A percentile compares a stretch with the other conserved stretches of the same genome.
phyloP scores from a whole-genome alignment of 2,888 invertebrate genomes.

The Caenorhabditis virilis region DNA sequence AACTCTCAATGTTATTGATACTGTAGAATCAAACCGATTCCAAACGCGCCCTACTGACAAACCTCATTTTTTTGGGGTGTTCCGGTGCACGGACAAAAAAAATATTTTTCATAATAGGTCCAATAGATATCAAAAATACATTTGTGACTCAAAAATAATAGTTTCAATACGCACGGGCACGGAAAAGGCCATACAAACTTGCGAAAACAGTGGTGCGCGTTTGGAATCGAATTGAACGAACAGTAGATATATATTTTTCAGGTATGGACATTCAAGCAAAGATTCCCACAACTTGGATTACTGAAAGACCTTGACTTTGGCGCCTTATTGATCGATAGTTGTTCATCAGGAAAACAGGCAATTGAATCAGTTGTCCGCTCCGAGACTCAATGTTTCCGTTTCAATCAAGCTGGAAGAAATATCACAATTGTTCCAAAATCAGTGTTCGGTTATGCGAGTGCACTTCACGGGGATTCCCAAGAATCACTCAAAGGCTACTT shows the following conservation, averaged over 20 bases:
- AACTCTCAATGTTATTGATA: no score
- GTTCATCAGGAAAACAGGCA: conserved; percentile 51
- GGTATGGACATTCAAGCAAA: conserved; percentile 63
- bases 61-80: no score
- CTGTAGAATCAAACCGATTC: neutral
- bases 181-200: no score
- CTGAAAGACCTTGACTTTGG: conserved; percentile 60
- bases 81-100: no score
- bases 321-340: conserved; percentile 62
- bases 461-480: conserved; percentile 44
- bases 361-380: conserved; percentile 54
- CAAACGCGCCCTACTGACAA: no score
- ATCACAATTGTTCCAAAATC: conserved; percentile 63
- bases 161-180: no score
- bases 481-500: conserved; percentile 56
- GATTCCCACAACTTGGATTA: conserved; percentile 57
- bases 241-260: conserved; percentile 21
- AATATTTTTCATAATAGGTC: no score
- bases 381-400: conserved; percentile 62
- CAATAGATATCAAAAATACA: no score
- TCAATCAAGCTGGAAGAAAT: conserved; percentile 61
- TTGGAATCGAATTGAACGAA: no score
- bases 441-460: conserved; percentile 55
- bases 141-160: no score
- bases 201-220: no score